Evolutionary conservation across 1,140 invertebrate species (phyloP).

Genomic region (Gonatopus flavifemur): DNA sequence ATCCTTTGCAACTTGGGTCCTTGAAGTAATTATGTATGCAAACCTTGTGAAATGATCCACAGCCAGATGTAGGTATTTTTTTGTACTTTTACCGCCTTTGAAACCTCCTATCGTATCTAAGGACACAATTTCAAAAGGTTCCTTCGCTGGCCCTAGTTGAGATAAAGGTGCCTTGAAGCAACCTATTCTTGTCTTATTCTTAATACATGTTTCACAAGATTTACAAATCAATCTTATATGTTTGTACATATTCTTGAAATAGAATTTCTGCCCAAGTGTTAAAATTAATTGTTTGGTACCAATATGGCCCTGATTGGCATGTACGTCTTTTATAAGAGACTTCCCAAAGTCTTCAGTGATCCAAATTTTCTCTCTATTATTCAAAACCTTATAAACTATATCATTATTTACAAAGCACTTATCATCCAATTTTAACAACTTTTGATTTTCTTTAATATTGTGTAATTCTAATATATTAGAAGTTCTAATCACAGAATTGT

Average conservation of each 20-base stretch:
- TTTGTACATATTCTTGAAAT: too few species aligned
- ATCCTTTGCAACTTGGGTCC: too few species aligned
- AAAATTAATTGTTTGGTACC: too few species aligned
- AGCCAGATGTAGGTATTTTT: constrained; percentile 17
- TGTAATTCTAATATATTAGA: constrained; percentile 10
- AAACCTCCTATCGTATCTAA: constrained; percentile 15
- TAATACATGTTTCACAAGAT: constrained; percentile 17
- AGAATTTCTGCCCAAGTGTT: too few species aligned
- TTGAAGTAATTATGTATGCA: too few species aligned
- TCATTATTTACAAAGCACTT: constrained; percentile 14
- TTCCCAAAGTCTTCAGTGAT: constrained; percentile 22
- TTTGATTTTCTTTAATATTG: constrained; percentile 14
- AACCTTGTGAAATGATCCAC: too few species aligned
- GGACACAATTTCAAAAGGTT: constrained; percentile 18
- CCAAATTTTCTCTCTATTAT: constrained; percentile 27
- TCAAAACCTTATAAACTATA: constrained; percentile 19
- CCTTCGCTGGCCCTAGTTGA: too few species aligned
- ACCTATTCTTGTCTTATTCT: constrained; percentile 16
- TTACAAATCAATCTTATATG: too few species aligned
- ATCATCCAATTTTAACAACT: constrained; percentile 9
- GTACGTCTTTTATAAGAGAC: constrained; percentile 9
- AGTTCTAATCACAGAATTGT: too few species aligned
- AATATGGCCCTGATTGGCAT: constrained; percentile 6
- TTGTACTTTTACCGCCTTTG: not conserved
- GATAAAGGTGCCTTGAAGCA: constrained; percentile 12